phyloP scores from a whole-genome alignment of 2,797 vertebrate species.

The Periparus ater region DNA sequence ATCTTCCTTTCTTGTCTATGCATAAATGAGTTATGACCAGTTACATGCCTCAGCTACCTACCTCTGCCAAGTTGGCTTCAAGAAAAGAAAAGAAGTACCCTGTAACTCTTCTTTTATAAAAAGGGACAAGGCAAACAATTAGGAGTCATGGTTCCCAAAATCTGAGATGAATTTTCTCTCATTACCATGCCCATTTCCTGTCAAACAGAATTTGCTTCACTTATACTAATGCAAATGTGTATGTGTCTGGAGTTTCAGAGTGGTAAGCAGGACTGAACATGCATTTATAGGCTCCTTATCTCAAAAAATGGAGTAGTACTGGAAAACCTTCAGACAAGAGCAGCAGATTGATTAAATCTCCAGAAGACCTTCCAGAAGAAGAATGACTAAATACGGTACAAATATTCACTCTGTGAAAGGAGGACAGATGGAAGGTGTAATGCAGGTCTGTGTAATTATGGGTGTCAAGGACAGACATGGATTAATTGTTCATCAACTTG shows the following conservation, averaged over 20 bases:
- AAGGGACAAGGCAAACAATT: background rate
- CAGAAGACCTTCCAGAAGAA: background rate
- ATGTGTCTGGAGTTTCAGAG: background rate
- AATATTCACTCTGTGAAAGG: background rate
- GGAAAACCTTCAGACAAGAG: background rate
- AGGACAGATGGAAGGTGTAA: background rate
- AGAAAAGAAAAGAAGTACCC: background rate
- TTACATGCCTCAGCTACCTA: background rate
- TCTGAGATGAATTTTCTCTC: background rate
- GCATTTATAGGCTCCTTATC: background rate
- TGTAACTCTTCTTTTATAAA: background rate
- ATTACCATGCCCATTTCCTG: background rate
- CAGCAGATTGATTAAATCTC: background rate
- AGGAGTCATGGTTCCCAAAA: background rate
- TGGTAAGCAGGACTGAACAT: background rate
- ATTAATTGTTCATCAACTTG: background rate
- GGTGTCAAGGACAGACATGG: background rate
- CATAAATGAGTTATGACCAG: conserved; percentile 22
- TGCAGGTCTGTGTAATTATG: background rate
- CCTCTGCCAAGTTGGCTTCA: background rate
- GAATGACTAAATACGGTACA: background rate
- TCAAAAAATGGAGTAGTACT: background rate
- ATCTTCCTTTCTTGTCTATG: background rate
- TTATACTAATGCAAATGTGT: background rate
- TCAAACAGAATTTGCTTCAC: background rate